phyloP scores from a whole-genome alignment of 2,888 invertebrate genomes.

The Pocota personata region DNA sequence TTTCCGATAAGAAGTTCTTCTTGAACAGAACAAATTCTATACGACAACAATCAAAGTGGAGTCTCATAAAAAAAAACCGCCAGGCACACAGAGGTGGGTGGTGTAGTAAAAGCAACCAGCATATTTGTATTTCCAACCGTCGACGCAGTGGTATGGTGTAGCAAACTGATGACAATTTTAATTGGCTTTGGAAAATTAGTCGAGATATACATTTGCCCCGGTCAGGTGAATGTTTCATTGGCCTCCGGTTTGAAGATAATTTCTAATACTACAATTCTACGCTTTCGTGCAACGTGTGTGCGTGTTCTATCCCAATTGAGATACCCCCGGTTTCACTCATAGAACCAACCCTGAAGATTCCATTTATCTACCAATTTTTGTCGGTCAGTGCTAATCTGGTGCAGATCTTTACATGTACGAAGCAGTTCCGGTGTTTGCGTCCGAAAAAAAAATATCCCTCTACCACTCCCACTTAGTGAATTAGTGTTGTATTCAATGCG shows the following conservation, averaged over 20 bases:
- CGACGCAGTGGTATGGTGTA: not conserved
- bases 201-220: constrained; percentile 81
- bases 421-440: not conserved
- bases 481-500: not conserved
- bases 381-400: not conserved
- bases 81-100: not conserved
- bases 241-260: not conserved
- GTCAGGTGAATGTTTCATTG: constrained; percentile 53
- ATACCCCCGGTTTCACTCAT: not conserved
- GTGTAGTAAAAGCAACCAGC: not conserved
- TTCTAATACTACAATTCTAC: not conserved
- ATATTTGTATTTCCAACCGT: not conserved
- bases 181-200: constrained; percentile 82
- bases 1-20: constrained; percentile 51
- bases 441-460: not conserved
- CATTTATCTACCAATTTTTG: not conserved
- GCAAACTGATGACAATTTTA: constrained; percentile 78
- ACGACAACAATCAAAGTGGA: constrained; percentile 4
- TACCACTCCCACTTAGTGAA: not conserved
- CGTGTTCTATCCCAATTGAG: not conserved
- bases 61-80: not conserved
- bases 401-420: not conserved
- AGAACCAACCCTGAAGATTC: not conserved
- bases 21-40: constrained; percentile 1
- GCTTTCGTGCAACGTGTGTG: not conserved